Conservation (phyloP, 2,797 vertebrate genomes). For the Echiichthys vipera region DNA sequence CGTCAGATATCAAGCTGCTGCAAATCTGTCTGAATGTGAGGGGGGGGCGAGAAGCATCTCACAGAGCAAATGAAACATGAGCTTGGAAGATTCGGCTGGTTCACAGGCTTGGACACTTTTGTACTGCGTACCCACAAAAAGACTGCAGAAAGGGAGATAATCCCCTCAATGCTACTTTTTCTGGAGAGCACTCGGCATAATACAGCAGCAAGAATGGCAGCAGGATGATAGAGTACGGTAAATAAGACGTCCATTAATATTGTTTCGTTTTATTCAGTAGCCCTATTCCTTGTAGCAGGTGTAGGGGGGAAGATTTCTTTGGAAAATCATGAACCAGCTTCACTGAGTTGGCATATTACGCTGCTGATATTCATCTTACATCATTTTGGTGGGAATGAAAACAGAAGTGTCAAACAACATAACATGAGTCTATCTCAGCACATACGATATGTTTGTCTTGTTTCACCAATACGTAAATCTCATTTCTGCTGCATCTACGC, state of each 20-base stretch:
- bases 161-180: too few relatives aligned
- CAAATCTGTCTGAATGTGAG: too few relatives aligned
- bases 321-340: conserved; percentile 3
- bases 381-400: conserved; percentile 42
- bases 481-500: conserved; percentile 57
- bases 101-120: too few relatives aligned
- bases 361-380: conserved; percentile 26
- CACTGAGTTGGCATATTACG: conserved; percentile 13
- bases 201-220: background rate
- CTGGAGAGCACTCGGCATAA: background rate
- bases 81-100: too few relatives aligned
- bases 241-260: background rate
- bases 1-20: too few relatives aligned
- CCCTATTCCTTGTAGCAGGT: background rate
- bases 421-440: conserved; percentile 43
- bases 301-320: background rate
- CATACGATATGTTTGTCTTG: conserved; percentile 46
- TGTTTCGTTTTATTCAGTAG: conserved; percentile 4
- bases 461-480: conserved; percentile 34
- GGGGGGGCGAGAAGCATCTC: too few relatives aligned
- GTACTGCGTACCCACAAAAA: too few relatives aligned
- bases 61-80: too few relatives aligned
- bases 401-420: conserved; percentile 29
- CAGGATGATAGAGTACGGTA: background rate
- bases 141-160: background rate